Base-by-base conservation (phyloP, 2,113 vertebrate genomes). In the Embiotoca jacksoni region DNA sequence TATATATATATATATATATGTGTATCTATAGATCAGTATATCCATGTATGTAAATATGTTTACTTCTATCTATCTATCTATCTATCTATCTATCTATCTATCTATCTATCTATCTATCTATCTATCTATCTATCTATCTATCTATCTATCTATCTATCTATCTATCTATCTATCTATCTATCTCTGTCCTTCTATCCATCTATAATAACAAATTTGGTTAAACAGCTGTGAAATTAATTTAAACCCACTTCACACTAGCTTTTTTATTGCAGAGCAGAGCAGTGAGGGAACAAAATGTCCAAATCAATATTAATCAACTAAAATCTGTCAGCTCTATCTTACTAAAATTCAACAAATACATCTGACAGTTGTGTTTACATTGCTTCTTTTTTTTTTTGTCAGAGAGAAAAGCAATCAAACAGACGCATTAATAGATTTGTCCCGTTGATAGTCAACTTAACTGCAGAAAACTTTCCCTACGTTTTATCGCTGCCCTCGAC, bases 321-420 rank as follows among this genome's bases (percentile, higher is more conserved):
- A 5, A 32, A 70, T 23, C 10, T 58, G n/a, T 57, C n/a, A 58
- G 33, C 16, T 55, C 14, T 4, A 14, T 39, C 14, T 37, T 59
- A 15, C 33, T 41, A 16, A 44, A 56, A 37, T 53, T 54, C 14
- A 58, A 23, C 23, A 31, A 13, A 70, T 54, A 3, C 8, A 31
- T 60, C 31, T 7, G 37, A 30, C 37, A 52, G 2, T 41, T 37
- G 3, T 44, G 2, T 64, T 59, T 54, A 9, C 2, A 5, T 32
- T 16, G 67, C 6, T 41, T 30, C 1, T 3, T 54, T 57, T 3
- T 44, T 41, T 30, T 1, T 3, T 54, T 57, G 5, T 44, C 3
- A 54, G 9, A 52, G 32, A 60, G 36, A 52, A 75, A 56, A 81
- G 8, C 2, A 62, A 68, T 64, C 30, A 54, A 75, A 31, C 23